Evolutionary conservation across 2,888 invertebrate species (phyloP).

Genomic region (Hydraecia micacea): DNA sequence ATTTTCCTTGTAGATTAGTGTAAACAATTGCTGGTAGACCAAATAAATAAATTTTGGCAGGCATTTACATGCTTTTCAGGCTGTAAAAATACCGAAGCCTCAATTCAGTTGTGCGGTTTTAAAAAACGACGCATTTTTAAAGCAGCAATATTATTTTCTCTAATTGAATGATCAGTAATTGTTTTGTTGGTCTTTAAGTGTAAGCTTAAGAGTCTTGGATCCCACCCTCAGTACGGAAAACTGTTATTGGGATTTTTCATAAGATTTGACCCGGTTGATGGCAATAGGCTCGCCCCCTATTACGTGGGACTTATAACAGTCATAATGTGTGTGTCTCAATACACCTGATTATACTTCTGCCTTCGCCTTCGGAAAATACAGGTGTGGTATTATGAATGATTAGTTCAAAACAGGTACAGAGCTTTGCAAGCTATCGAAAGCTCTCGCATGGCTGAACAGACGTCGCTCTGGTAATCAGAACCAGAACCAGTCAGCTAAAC

Average conservation of each 20-base stretch:
- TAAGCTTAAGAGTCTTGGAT: no score
- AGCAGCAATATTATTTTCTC: neutral
- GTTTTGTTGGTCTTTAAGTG: no score
- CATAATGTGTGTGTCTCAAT: neutral
- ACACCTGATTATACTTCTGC: neutral
- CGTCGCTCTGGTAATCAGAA: slow-evolving; percentile 33
- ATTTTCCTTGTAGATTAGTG: no score
- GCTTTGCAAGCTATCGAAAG: slow-evolving; percentile 32
- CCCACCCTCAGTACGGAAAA: neutral
- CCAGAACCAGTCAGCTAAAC: slow-evolving; percentile 39
- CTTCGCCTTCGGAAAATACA: neutral
- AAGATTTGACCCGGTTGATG: neutral
- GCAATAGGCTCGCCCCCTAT: neutral
- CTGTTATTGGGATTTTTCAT: neutral
- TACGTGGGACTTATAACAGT: no score
- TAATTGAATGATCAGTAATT: neutral
- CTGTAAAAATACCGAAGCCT: neutral
- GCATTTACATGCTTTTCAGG: neutral
- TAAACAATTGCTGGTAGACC: no score
- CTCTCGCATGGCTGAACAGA: slow-evolving; percentile 49
- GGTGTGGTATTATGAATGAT: slow-evolving; percentile 18
- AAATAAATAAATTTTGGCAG: no score
- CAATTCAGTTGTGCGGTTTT: neutral
- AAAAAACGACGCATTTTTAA: neutral
- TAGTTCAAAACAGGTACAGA: slow-evolving; percentile 23